Base-by-base conservation (phyloP, 2,113 vertebrate genomes). In the Neoarius graeffei region DNA sequence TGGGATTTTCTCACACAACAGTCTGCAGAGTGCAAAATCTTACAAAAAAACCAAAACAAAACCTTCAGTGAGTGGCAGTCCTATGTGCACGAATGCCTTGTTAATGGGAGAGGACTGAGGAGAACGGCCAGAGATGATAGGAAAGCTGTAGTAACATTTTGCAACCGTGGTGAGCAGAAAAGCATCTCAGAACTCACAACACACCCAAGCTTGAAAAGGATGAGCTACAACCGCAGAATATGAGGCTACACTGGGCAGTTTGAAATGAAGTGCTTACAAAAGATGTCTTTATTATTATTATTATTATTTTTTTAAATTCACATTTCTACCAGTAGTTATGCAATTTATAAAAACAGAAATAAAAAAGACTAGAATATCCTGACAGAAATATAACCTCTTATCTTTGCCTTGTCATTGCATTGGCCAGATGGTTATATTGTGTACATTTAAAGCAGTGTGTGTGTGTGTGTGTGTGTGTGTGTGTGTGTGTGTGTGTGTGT, bases 361-460 rank as follows among this genome's bases (percentile, higher is more conserved):
- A 35, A 74, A 74, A 69, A 17, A 84, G 15, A 56, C 5, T 35
- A 64, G 2, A 25, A 52, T 42, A 42, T 42, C 60, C 4, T 62
- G 77, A 54, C 35, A 73, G 59, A 50, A 14, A 81, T 52, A 42
- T 64, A 74, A 81, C 85, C 79, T 73, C 76, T 57, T 79, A 56
- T n/a, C 5, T 42, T 76, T 64, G 20, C 35, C 66, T 81, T 89
- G 82, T 69, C n/a, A 67, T 27, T 83, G 59, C 57, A 83, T 48
- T 90, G 86, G 66, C 71, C 80, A 90, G 54, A 90, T 86, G 84
- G 84, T 76, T 71, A 84, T 86, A 62, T 77, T 71, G 71, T 88
- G 87, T 86, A 69, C 52, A 85, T 85, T 87, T 20, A 60, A 52
- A 64, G 42, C 42, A 42, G 42, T 4, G 42, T 42, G 42, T 42